Percentiles rank a stretch among this genome's conserved stretches.
phyloP scores from a whole-genome alignment of 1,140 invertebrate species.

The Goniozus legneri region DNA sequence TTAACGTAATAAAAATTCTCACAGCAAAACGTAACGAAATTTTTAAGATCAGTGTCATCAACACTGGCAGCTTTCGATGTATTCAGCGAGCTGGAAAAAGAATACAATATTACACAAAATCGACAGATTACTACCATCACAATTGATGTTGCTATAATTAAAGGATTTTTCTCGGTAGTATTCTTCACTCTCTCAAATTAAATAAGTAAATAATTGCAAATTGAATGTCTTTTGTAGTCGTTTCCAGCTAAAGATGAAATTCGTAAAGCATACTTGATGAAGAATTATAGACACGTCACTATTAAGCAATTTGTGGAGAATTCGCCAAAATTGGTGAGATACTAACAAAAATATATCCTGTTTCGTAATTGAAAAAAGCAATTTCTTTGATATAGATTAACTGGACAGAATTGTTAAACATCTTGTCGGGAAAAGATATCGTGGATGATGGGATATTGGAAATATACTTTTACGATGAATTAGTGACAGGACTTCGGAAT shows the following conservation, averaged over 20 bases:
- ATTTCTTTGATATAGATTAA: slow-evolving; percentile 20
- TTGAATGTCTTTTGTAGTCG: slow-evolving; percentile 13
- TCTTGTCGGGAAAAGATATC: slow-evolving; percentile 8
- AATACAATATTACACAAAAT: slow-evolving; percentile 5
- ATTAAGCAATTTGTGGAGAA: slow-evolving; percentile 11
- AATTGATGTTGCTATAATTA: slow-evolving; percentile 23
- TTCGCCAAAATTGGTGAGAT: slow-evolving; percentile 19
- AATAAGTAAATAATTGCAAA: no score
- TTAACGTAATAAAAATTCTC: no score
- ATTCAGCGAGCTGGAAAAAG: slow-evolving; percentile 12
- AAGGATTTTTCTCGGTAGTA: slow-evolving; percentile 21
- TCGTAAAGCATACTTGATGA: slow-evolving; percentile 22
- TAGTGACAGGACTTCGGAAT: slow-evolving; percentile 15
- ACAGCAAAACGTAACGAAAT: slow-evolving; percentile 16
- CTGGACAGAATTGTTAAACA: slow-evolving; percentile 20
- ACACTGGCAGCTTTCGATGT: slow-evolving; percentile 12
- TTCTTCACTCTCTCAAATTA: not conserved
- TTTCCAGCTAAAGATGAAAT: slow-evolving; percentile 20
- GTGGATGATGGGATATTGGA: slow-evolving; percentile 8
- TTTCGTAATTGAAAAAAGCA: slow-evolving; percentile 1
- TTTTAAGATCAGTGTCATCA: slow-evolving; percentile 15
- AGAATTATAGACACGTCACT: slow-evolving; percentile 15
- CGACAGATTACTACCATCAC: slow-evolving; percentile 5
- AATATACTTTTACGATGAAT: slow-evolving; percentile 22
- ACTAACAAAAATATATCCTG: not conserved